These are phyloP conservation scores for Ophion obscuratus DNA, from an alignment of 2,888 invertebrate genomes.

Conservation along the genomic window DNA sequence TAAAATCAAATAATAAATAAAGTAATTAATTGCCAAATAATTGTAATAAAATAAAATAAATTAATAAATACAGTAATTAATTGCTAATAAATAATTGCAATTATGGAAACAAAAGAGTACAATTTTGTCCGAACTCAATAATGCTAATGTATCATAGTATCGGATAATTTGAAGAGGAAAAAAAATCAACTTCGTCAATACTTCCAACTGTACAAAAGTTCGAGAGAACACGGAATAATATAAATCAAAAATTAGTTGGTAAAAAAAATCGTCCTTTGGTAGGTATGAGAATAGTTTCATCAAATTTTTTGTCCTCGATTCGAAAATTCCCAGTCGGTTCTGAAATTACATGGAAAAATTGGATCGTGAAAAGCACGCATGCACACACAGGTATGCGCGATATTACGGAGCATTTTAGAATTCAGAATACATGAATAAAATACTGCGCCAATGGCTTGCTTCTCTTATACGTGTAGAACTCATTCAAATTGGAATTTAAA, in stretches of 20 bases:
- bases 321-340: not conserved
- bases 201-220: not conserved
- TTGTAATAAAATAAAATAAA: no score
- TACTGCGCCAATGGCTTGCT: not conserved
- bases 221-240: not conserved
- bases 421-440: constrained; percentile 49
- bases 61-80: no score
- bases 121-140: no score
- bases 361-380: constrained; percentile 1
- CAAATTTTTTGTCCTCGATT: not conserved
- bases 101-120: no score
- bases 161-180: not conserved
- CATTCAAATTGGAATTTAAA: constrained; percentile 50
- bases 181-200: not conserved
- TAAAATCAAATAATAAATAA: no score
- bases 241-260: not conserved
- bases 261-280: not conserved
- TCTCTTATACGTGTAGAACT: constrained; percentile 13
- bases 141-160: not conserved
- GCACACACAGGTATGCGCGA: not conserved
- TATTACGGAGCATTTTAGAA: constrained; percentile 26
- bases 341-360: constrained; percentile 4
- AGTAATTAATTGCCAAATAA: no score
- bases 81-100: no score
- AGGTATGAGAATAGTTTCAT: not conserved